Base-by-base conservation (phyloP, 2,888 invertebrate genomes). In the Drosophila birchii region DNA sequence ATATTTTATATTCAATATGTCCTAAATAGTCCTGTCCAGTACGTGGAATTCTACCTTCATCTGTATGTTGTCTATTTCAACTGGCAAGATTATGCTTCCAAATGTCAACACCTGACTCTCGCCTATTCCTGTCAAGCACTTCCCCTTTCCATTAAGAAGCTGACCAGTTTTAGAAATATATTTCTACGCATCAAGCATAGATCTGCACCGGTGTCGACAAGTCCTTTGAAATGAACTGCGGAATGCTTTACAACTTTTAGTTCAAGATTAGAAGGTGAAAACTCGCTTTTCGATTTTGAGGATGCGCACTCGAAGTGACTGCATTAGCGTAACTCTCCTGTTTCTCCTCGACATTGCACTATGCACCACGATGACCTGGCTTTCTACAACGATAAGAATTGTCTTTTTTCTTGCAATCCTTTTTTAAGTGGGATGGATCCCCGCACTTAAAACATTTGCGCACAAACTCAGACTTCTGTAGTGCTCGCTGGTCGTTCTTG, bases 61-160 rank as follows among this genome's bases (percentile, higher is more conserved):
- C 26, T 3, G 26, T 26, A 26, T 26, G 26, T 26, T 26, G 4
- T 23, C 26, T 26, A 56, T 18, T 56, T 56, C 12, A 18, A 44
- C 12, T 9, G 16, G 34, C 6, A 57, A 20, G 1, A 9, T 26
- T 26, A 26, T 26, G 26, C 34, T 57, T 4, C 44, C 44, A 23
- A 44, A 44, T 1, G 44, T 57, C 11, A 57, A 9, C 14, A 44
- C 57, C 18, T 53, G 23, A 9, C 53, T 20, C 14, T 36, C 53
- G 36, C 36, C 53, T 36, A 53, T 53, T 20, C 53, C 36, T 12
- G 53, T 53, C 36, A 53, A 23, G 16, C 20, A 53, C 11, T 53
- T 20, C 20, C 23, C 23, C 1, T 18, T 34, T 5, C 16, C 53
- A 16, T 11, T 20, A 2, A 53, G 36, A 20, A 6, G 5, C 9